A percentile compares a stretch with the other conserved stretches of the same genome.
Evolutionary conservation across 2,113 vertebrate species (phyloP).

Genomic region (Lophochroa leadbeateri): DNA sequence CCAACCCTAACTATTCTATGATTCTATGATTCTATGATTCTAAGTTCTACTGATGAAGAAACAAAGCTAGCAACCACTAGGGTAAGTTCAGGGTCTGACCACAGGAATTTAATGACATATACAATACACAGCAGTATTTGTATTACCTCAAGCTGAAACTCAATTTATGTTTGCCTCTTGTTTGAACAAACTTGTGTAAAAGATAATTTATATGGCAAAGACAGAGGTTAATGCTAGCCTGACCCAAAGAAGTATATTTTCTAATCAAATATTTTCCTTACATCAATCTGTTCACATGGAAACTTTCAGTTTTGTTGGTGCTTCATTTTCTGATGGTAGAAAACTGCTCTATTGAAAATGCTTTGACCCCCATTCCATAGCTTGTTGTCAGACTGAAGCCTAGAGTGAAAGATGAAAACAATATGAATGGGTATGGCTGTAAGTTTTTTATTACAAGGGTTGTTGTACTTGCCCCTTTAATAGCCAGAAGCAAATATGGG

Average conservation of each 20-base stretch:
- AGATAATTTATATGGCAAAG: not conserved
- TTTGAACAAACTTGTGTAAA: not conserved
- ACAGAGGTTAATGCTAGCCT: not conserved
- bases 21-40: no score
- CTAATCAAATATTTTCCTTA: not conserved
- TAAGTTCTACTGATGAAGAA: not conserved
- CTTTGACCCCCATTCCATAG: not conserved
- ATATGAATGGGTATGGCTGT: not conserved
- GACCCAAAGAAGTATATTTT: not conserved
- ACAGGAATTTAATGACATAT: not conserved
- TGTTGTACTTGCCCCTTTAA: not conserved
- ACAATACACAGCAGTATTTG: not conserved
- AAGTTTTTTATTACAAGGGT: conserved; percentile 4
- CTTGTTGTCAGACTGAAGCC: not conserved
- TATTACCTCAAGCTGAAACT: not conserved
- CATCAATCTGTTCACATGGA: not conserved
- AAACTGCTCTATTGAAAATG: not conserved
- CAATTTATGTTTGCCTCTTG: not conserved
- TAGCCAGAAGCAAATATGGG: not conserved
- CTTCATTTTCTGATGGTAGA: not conserved
- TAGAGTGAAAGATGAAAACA: not conserved
- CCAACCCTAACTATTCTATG: no score
- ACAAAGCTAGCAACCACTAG: not conserved
- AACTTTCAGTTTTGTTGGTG: not conserved
- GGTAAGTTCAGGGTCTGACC: not conserved